Base-by-base conservation (phyloP, 2,797 vertebrate genomes). In the Oreonectes daqikongensis region DNA sequence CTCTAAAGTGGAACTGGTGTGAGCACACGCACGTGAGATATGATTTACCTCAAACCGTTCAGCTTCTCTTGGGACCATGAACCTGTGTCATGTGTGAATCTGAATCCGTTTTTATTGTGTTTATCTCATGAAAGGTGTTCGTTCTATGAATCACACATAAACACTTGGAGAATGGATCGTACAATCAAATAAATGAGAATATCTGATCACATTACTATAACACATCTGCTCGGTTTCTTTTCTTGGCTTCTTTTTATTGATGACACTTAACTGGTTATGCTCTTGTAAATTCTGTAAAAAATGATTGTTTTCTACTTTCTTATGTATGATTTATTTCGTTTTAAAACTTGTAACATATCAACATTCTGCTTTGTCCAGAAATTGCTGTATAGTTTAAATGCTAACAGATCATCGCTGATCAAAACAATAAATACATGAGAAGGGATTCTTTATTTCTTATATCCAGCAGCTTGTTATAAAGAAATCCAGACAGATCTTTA, bases 1-100 rank as follows among this genome's bases (percentile, higher is more conserved):
- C 57, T 95, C 96, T 38, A 99, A 98, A 88, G 97, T 99, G 80
- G 96, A 98, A 89, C 90, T 98, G 0, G 95, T 98, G 77, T 98
- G 86, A 95, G 24, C 65, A 55, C 67, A 52, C n/a, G 46, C 28
- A 65, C 64, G 6, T 17, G 15, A 17, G 5, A 44, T 17, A 44
- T 40, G 38, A 3, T 40, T 9, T 40, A 10, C 12, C 12, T 42
- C 40, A 3, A 2, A 14, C 12, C 40, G 12, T 11, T 42, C 40
- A 35, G 8, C 35, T 35, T 35, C 40, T 42, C 12, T 42, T 42
- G 40, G 12, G 40, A 42, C 10, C 40, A 42, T 42, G 40, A 42
- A 42, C 40, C 12, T 12, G 11, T 12, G 38, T 40, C 38, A 40
- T 40, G 38, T 12, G 11, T 40, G 12, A 42, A 42, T 42, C 40